A percentile compares a stretch with the other conserved stretches of the same genome.
These are phyloP conservation scores for Petrocephalus zakoni DNA, from an alignment of 2,113 vertebrate genomes.

Conservation along the genomic window DNA sequence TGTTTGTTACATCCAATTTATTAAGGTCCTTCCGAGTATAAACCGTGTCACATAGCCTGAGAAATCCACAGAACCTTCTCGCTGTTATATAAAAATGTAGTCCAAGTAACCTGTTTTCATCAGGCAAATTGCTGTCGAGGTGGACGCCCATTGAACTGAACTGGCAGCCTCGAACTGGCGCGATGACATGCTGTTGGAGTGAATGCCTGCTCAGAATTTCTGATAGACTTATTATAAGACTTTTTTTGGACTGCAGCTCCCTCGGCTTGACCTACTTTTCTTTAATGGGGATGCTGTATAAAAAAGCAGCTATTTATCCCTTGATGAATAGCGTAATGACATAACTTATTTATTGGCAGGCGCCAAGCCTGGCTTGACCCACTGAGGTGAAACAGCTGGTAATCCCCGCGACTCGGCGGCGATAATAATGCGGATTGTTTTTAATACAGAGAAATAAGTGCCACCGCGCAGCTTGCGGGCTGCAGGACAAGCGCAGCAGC, in stretches of 20 bases:
- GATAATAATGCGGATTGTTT: conserved; percentile 17
- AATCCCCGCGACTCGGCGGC: conserved; percentile 18
- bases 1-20: conserved; percentile 3
- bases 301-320: conserved; percentile 51
- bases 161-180: conserved; percentile 31
- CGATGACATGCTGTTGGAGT: conserved; percentile 44
- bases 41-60: not conserved
- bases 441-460: conserved; percentile 13
- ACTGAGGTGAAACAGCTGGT: conserved; percentile 31
- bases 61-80: not conserved
- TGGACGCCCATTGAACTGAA: conserved; percentile 39
- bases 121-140: conserved; percentile 47
- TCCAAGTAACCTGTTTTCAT: conserved; percentile 44
- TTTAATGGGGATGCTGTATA: conserved; percentile 50
- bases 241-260: conserved; percentile 44
- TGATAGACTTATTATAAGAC: conserved; percentile 29
- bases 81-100: not conserved
- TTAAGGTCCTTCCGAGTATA: not conserved
- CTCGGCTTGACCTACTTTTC: conserved; percentile 61
- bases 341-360: conserved; percentile 51
- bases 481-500: not conserved
- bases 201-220: conserved; percentile 39
- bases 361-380: conserved; percentile 29
- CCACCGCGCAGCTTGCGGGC: not conserved
- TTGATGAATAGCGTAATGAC: conserved; percentile 56